phyloP scores from a whole-genome alignment of 2,888 invertebrate genomes.

The Deilephila porcellus region DNA sequence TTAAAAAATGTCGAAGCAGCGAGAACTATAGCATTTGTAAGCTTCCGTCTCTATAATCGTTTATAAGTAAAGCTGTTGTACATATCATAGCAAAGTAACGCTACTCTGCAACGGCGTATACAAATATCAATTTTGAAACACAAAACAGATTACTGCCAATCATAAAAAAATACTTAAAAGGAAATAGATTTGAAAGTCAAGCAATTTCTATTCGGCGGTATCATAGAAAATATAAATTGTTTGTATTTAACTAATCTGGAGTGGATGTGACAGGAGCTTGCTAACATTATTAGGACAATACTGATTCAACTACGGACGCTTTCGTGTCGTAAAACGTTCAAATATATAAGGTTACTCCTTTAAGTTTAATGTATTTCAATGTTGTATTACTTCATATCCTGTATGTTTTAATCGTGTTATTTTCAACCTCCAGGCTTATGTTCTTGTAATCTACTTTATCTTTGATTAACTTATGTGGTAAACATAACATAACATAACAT shows the following conservation, averaged over 20 bases:
- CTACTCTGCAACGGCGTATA: constrained; percentile 25
- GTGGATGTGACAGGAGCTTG: background rate
- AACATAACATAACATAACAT: no score
- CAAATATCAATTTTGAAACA: constrained; percentile 27
- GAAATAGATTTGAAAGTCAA: constrained; percentile 35
- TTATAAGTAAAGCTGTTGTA: constrained; percentile 30
- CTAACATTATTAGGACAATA: background rate
- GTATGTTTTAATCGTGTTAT: no score
- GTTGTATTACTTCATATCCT: no score
- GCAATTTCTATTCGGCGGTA: constrained; percentile 37
- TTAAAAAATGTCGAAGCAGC: background rate
- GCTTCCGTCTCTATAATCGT: constrained; percentile 11
- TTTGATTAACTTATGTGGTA: no score
- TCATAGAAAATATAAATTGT: background rate
- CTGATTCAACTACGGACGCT: background rate
- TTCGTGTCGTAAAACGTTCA: background rate
- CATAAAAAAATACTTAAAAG: constrained; percentile 31
- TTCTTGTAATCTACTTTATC: no score
- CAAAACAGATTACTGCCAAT: constrained; percentile 23
- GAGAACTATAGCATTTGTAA: background rate
- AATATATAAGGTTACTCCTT: background rate
- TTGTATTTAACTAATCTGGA: constrained; percentile 2
- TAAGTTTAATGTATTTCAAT: no score
- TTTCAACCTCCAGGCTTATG: no score
- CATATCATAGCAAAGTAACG: constrained; percentile 22